These are phyloP conservation scores for Microcebus griseorufus DNA, from an alignment of 2,113 vertebrate genomes.

Conservation along the genomic window DNA sequence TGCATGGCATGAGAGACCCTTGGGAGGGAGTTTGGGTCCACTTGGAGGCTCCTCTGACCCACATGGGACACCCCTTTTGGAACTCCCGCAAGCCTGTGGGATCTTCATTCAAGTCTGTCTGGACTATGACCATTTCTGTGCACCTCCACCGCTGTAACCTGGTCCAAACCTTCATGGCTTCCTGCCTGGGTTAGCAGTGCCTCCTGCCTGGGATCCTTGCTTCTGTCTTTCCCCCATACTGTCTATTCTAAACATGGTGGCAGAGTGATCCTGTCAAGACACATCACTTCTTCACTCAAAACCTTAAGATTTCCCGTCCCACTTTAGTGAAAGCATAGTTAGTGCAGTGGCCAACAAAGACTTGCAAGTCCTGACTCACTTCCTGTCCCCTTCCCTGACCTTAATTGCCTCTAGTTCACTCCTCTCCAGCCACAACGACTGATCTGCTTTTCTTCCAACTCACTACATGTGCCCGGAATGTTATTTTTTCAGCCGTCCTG, in stretches of 20 bases:
- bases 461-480: neutral
- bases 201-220: neutral
- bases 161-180: neutral
- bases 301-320: neutral
- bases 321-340: neutral
- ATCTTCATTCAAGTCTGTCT: neutral
- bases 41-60: neutral
- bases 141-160: too few species aligned
- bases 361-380: neutral
- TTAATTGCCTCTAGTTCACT: neutral
- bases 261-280: neutral
- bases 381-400: neutral
- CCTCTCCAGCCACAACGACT: neutral
- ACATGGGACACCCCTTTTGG: neutral
- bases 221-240: neutral
- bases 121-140: neutral
- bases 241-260: neutral
- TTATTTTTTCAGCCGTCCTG: neutral
- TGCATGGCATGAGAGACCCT: neutral
- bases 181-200: neutral
- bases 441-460: neutral
- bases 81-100: too few species aligned
- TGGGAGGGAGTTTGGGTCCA: neutral
- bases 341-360: neutral
- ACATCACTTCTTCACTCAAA: neutral